These are phyloP conservation scores for Drosophila lutescens DNA, from an alignment of 2,888 invertebrate species.

Conservation along the genomic window DNA sequence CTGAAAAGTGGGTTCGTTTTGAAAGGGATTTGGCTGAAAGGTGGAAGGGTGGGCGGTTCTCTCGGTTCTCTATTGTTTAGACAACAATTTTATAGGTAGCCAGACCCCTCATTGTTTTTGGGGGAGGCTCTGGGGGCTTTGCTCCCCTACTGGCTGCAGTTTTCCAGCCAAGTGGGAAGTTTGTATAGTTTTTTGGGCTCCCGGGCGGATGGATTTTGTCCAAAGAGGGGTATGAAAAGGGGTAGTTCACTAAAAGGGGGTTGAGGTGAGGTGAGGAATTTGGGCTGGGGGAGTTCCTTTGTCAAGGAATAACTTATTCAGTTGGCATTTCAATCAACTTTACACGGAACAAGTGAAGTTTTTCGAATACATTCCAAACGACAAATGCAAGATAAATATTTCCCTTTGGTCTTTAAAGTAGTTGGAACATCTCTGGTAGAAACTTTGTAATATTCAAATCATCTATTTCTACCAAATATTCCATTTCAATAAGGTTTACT, in stretches of 20 bases:
- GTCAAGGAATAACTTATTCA: slow-evolving; percentile 8
- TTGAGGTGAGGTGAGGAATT: neutral
- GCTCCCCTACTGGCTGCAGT: slow-evolving; percentile 1
- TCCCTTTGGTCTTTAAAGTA: neutral
- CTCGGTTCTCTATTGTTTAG: slow-evolving; percentile 26
- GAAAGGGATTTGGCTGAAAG: neutral
- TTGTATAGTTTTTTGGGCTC: slow-evolving; percentile 19
- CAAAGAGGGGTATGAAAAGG: neutral
- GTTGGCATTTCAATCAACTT: slow-evolving; percentile 23
- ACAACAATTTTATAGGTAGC: slow-evolving; percentile 32
- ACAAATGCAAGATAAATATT: neutral
- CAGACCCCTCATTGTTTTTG: neutral
- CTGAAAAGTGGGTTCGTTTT: slow-evolving; percentile 8
- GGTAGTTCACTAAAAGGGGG: neutral
- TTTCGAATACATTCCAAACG: neutral
- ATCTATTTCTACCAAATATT: too few relatives aligned
- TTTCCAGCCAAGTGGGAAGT: slow-evolving; percentile 5
- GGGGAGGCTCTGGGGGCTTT: neutral
- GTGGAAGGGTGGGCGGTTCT: neutral
- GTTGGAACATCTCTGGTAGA: neutral
- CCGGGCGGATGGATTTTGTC: neutral
- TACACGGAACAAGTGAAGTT: neutral
- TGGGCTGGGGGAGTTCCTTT: neutral
- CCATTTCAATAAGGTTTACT: too few relatives aligned
- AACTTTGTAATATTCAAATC: neutral